A percentile compares a stretch with the other conserved stretches of the same genome.
phyloP scores from a whole-genome alignment of 1,140 invertebrate species.

The Macrobrachium rosenbergii region DNA sequence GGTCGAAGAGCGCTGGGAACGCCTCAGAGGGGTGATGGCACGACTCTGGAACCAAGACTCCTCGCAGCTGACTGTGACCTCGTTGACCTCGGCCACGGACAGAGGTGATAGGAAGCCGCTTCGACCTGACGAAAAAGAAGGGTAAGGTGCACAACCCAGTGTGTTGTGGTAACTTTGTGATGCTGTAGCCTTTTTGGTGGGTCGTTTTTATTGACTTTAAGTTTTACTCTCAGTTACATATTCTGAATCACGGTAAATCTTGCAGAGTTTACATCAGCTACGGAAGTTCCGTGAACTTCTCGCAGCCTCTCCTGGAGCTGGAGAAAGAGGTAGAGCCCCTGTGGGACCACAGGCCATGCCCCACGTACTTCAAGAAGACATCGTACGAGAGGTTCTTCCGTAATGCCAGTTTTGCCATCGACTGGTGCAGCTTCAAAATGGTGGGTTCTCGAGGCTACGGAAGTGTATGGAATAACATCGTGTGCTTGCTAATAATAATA shows the following conservation, averaged over 20 bases:
- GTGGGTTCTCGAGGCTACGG: slow-evolving; percentile 71
- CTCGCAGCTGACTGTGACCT: slow-evolving; percentile 83
- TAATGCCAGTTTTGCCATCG: slow-evolving; percentile 81
- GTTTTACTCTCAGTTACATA: not conserved
- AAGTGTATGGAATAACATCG: not conserved
- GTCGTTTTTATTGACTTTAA: slow-evolving; percentile 19
- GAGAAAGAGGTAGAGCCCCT: slow-evolving; percentile 87
- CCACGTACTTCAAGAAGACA: slow-evolving; percentile 85
- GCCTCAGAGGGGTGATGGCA: slow-evolving; percentile 64
- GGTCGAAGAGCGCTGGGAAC: slow-evolving; percentile 69
- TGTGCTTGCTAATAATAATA: not conserved
- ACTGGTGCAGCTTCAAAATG: slow-evolving; percentile 91
- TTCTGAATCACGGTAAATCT: slow-evolving; percentile 53
- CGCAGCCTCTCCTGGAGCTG: slow-evolving; percentile 79
- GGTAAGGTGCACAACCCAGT: slow-evolving; percentile 74
- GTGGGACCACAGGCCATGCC: slow-evolving; percentile 80
- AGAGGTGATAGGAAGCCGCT: slow-evolving; percentile 85
- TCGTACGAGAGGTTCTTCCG: slow-evolving; percentile 87
- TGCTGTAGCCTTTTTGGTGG: slow-evolving; percentile 4
- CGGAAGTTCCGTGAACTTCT: slow-evolving; percentile 83
- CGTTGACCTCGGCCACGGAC: slow-evolving; percentile 78
- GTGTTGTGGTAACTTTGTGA: slow-evolving; percentile 8
- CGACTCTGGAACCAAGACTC: slow-evolving; percentile 74
- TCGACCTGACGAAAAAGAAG: slow-evolving; percentile 86
- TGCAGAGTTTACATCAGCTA: slow-evolving; percentile 84